Base-by-base conservation (phyloP, 1,140 invertebrate genomes). In the Portunus trituberculatus region DNA sequence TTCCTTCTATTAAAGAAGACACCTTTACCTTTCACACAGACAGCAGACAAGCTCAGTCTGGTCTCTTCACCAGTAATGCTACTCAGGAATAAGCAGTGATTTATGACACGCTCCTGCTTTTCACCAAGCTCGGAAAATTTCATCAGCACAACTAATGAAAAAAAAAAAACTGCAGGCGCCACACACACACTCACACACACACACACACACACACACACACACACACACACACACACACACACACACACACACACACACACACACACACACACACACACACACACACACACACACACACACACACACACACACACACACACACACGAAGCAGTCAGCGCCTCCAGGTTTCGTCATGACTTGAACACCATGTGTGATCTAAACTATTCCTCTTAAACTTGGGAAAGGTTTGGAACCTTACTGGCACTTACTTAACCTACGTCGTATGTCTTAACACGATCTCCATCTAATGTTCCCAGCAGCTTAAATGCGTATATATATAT, bases 171-270 rank as follows among this genome's bases (percentile, higher is more conserved):
- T 59, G 52, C 52, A 59, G 52, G 16, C 52, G 16, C 52, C 83
- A 90, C 88, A 39, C 39, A 90, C 88, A 67, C 59, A 92, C 32
- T 48, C 6, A 67, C 32, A 67, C 59, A 92, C 59, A 92, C 59
- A 92, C 59, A 67, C 28, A 92, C 59, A 92, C 32, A 76, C 28
- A 67, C 6, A 92, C 59, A 92, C 59, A 92, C 59, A 92, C 91
- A 92, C 91, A 92, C 91, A 92, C 59, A 59, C 32, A 92, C 59
- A 59, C 32, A 92, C 91, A 29, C 29, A 48, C 8, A 4, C 91
- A 92, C 1, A 67, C 59, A 67, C 91, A 4, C 20, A 76, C 29
- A 4, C 31, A 92, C 25, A 82, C 91, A 92, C 67, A 92, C 31
- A 32, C 86, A 59, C 46, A 31, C 29, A 48, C 48, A 32, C 10